Evolutionary conservation across 2,797 vertebrate species (phyloP).

Genomic region (Siniperca obscura): DNA sequence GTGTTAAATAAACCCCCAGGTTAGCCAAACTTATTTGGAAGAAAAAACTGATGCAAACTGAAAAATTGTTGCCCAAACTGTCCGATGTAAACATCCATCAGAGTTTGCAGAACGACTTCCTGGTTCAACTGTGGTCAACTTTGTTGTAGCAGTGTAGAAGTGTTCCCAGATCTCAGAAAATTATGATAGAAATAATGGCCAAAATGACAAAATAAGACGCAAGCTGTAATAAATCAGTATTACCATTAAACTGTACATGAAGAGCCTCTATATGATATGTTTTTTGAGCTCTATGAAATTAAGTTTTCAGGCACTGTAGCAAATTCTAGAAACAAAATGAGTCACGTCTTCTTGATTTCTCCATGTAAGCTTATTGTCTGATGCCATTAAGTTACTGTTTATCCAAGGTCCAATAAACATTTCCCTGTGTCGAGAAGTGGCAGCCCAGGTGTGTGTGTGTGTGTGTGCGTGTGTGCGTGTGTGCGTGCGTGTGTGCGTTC

Average conservation of each 20-base stretch:
- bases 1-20: not conserved
- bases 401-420: conserved; percentile 31
- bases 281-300: not conserved
- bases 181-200: not conserved
- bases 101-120: not conserved
- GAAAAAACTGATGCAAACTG: not conserved
- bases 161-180: not conserved
- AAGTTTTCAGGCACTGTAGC: not conserved
- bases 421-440: not conserved
- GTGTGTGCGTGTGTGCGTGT: conserved; percentile 15
- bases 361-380: conserved; percentile 20
- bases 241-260: not conserved
- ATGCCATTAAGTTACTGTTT: conserved; percentile 43
- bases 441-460: conserved; percentile 9
- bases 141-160: not conserved
- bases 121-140: conserved; percentile 21
- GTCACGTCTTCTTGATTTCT: conserved; percentile 14
- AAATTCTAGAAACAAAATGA: not conserved
- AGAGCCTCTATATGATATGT: not conserved
- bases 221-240: not conserved
- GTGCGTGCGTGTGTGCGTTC: conserved; percentile 17
- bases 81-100: not conserved
- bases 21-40: not conserved
- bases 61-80: not conserved
- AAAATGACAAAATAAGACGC: not conserved